Percentiles rank a stretch among this genome's conserved stretches.
Conservation (phyloP, 2,888 invertebrate genomes). For the Morinoia aosen region DNA sequence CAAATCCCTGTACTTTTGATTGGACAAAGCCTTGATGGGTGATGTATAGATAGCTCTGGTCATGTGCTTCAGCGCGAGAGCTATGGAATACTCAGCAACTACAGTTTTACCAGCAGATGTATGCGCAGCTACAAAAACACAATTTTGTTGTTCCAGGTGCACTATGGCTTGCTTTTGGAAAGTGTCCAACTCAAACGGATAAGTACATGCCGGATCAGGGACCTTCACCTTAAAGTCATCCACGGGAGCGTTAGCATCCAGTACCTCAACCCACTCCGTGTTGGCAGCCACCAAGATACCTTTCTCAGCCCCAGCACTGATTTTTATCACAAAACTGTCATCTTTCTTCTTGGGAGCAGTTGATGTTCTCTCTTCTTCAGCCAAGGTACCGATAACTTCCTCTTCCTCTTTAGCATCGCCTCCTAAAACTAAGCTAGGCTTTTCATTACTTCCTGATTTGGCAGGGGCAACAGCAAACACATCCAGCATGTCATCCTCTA, state of each 20-base stretch:
- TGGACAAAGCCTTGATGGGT: slow-evolving; percentile 98
- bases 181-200: slow-evolving; percentile 92
- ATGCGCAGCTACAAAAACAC: slow-evolving; percentile 98
- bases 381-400: slow-evolving; percentile 57
- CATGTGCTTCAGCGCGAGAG: slow-evolving; percentile 91
- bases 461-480: slow-evolving; percentile 69
- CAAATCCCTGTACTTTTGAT: slow-evolving; percentile 99
- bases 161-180: slow-evolving; percentile 98
- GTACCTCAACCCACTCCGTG: slow-evolving; percentile 87
- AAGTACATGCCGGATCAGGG: slow-evolving; percentile 86
- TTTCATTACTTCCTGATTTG: slow-evolving; percentile 66
- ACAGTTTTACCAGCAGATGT: slow-evolving; percentile 99
- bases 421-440: slow-evolving; percentile 55
- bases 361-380: slow-evolving; percentile 68
- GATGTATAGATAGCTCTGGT: slow-evolving; percentile 97
- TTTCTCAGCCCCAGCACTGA: slow-evolving; percentile 74
- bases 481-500: slow-evolving; percentile 77
- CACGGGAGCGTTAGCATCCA: slow-evolving; percentile 86
- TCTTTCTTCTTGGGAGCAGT: slow-evolving; percentile 68
- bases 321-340: slow-evolving; percentile 78
- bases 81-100: slow-evolving; percentile 99
- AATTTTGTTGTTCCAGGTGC: slow-evolving; percentile 91
- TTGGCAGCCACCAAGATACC: slow-evolving; percentile 72
- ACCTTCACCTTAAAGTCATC: slow-evolving; percentile 85
- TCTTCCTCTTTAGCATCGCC: slow-evolving; percentile 67